Conservation (phyloP, 2,113 vertebrate genomes). For the Butorides virescens region DNA sequence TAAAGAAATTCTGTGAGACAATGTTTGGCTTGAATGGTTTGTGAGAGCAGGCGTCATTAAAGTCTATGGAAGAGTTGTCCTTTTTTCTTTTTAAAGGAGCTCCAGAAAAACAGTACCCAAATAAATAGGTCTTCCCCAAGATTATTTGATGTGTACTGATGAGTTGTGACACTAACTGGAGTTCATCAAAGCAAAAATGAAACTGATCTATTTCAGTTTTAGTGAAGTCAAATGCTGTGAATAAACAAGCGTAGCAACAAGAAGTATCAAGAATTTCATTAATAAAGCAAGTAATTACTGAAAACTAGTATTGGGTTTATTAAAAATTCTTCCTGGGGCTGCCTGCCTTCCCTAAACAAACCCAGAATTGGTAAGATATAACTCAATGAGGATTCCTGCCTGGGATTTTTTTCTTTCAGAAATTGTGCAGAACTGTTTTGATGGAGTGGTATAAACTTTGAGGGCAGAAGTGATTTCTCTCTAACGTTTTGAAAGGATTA, state of each 20-base stretch:
- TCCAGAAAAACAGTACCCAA: not conserved
- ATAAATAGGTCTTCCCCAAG: not conserved
- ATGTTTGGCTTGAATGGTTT: not conserved
- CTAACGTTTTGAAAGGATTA: not conserved
- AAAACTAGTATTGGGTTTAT: not conserved
- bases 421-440: not conserved
- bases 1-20: not conserved
- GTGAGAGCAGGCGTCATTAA: not conserved
- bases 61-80: not conserved
- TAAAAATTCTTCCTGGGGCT: not conserved
- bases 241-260: not conserved
- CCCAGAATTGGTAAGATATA: not conserved
- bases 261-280: not conserved
- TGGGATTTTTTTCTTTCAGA: not conserved
- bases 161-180: not conserved
- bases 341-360: not conserved
- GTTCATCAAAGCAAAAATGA: constrained; percentile 11
- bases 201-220: constrained; percentile 13
- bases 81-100: not conserved
- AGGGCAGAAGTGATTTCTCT: constrained; percentile 7
- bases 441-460: not conserved
- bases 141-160: not conserved
- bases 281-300: not conserved
- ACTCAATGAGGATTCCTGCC: not conserved
- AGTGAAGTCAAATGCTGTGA: not conserved